Base-by-base conservation (phyloP, 2,888 invertebrate genomes). In the Adelphocoris suturalis region DNA sequence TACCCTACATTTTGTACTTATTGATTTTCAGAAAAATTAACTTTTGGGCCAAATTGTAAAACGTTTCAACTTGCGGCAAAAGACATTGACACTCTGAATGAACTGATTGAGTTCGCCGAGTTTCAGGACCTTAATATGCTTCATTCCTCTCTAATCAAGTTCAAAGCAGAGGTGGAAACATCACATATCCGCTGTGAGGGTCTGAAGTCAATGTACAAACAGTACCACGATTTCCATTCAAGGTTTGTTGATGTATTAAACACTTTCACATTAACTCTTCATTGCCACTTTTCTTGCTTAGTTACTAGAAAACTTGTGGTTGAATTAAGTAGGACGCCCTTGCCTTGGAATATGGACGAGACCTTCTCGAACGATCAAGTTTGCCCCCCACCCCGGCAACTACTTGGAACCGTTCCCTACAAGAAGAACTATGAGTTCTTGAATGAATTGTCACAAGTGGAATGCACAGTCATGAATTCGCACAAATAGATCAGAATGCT, bases 221-320 rank as follows among this genome's bases (percentile, higher is more conserved):
- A 90, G 85, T 90, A 89, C 84, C 68, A 89, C 48, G 84, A 90
- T 12, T 91, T 88, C 14, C 90, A 89, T 47, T 81, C 88, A n/a
- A 89, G 90, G 91, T 91, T 46, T 23, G 78, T 46, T 11, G 2
- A 52, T 52, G 2, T 52, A 14, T 52, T 52, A 11, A 7, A 4
- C 37, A 37, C 37, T 37, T n/a, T n/a, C n/a, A n/a, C n/a, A n/a
- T 7, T 4, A 37, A 37, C 2, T 37, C 3, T 37, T 37, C 37
- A 37, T 37, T 37, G 7, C 37, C 37, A n/a, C n/a, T n/a, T n/a
- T n/a, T n/a, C n/a, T n/a, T n/a, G n/a, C n/a, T n/a, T n/a, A n/a
- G n/a, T n/a, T n/a, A n/a, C n/a, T n/a, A n/a, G n/a, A n/a, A n/a
- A n/a, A n/a, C n/a, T n/a, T n/a, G n/a, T n/a, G n/a, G n/a, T n/a